These are phyloP conservation scores for Eidolon dupreanum DNA, from an alignment of 2,797 vertebrate species.

Conservation along the genomic window DNA sequence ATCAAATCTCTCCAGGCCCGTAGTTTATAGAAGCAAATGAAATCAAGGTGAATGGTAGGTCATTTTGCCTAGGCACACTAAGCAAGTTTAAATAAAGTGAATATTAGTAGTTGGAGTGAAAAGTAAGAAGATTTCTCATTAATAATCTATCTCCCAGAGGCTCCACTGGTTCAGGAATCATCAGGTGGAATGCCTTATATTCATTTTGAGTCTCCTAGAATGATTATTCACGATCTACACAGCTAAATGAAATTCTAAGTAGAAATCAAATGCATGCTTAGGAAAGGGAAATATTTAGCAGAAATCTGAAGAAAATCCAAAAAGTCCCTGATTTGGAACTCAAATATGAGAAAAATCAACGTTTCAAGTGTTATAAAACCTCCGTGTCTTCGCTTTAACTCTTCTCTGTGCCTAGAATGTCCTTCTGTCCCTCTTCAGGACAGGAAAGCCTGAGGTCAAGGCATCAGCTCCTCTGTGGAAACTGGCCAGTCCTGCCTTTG, in stretches of 20 bases:
- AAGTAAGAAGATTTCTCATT: not conserved
- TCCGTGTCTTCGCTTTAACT: not conserved
- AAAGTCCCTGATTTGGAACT: not conserved
- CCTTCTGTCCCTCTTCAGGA: not conserved
- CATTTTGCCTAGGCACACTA: not conserved
- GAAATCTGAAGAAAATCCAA: not conserved
- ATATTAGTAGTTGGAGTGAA: not conserved
- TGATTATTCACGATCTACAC: accelerated
- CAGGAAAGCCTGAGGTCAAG: not conserved
- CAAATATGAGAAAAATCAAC: not conserved
- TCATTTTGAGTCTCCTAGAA: not conserved
- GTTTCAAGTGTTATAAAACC: not conserved
- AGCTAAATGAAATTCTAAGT: not conserved
- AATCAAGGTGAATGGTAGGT: not conserved
- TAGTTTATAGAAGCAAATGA: not conserved
- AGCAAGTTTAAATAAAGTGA: not conserved
- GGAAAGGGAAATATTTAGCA: not conserved
- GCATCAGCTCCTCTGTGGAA: not conserved
- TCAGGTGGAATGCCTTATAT: not conserved
- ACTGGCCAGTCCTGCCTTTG: not conserved
- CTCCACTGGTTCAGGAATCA: not conserved
- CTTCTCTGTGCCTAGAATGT: not conserved
- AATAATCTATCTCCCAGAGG: not conserved
- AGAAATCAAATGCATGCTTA: not conserved
- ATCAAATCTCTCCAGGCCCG: not conserved